phyloP scores from a whole-genome alignment of 2,797 vertebrate species.

The Dermochelys coriacea region DNA sequence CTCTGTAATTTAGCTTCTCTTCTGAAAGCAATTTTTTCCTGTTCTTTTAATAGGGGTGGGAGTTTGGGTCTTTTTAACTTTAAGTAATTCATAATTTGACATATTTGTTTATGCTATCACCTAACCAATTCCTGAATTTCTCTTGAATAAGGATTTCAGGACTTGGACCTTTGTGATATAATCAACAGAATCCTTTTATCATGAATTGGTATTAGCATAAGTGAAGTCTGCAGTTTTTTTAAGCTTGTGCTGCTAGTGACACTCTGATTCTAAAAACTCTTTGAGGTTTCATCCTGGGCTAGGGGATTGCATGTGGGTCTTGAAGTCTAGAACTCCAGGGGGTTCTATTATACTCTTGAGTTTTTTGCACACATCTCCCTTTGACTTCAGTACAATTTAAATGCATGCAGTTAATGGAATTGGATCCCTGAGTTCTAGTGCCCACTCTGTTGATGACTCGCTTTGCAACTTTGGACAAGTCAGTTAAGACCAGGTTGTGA shows the following conservation, averaged over 20 bases:
- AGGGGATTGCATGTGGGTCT: neutral
- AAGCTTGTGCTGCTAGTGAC: neutral
- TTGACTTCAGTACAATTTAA: slow-evolving; percentile 5
- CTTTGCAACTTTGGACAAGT: slow-evolving; percentile 37
- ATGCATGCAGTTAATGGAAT: slow-evolving; percentile 51
- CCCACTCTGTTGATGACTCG: neutral
- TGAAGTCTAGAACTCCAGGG: rapidly evolving
- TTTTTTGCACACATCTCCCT: rapidly evolving
- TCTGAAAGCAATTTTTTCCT: too few species aligned
- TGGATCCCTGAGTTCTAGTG: slow-evolving; percentile 39
- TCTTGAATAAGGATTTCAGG: neutral
- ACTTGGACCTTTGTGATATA: rapidly evolving
- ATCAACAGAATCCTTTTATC: rapidly evolving
- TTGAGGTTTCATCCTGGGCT: neutral
- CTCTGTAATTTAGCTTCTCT: too few species aligned
- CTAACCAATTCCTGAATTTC: too few species aligned
- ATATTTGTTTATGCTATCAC: too few species aligned
- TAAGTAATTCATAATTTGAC: too few species aligned
- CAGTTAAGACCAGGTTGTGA: slow-evolving; percentile 72
- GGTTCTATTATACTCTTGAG: rapidly evolving
- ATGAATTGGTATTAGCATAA: neutral
- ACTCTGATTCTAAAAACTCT: neutral
- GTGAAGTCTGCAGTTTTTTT: neutral
- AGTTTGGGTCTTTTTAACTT: too few species aligned
- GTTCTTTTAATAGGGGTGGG: too few species aligned